Evolutionary conservation across 2,113 vertebrate species (phyloP).

Genomic region (Cyanoramphus novaezelandiae): DNA sequence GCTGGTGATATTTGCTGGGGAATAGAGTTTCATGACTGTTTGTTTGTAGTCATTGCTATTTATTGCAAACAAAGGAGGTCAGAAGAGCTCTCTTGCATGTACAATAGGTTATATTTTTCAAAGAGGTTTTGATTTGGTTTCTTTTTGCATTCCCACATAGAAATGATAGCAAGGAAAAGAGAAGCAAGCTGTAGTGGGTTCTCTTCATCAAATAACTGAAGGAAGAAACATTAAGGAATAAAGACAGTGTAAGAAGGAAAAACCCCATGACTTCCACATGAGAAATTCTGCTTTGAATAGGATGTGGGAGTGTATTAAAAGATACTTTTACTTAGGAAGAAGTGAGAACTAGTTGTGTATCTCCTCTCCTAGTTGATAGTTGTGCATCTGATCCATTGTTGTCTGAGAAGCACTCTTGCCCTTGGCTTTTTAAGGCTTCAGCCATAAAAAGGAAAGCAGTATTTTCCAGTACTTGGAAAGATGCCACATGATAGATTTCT

Average conservation of each 20-base stretch:
- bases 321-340: not conserved
- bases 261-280: not conserved
- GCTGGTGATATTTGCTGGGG: not conserved
- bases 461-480: not conserved
- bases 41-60: conserved; percentile 16
- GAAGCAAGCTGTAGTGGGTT: not conserved
- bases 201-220: not conserved
- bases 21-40: not conserved
- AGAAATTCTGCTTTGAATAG: not conserved
- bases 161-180: not conserved
- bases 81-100: not conserved
- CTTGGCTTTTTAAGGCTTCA: not conserved
- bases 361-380: not conserved
- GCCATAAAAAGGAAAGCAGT: not conserved
- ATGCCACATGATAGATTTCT: not conserved
- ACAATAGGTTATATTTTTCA: not conserved
- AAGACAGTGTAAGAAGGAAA: not conserved
- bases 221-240: not conserved
- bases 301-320: not conserved
- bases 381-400: not conserved
- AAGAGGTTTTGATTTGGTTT: not conserved
- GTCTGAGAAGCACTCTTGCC: not conserved
- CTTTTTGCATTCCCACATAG: not conserved
- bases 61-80: not conserved
- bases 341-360: not conserved